These are phyloP conservation scores for Azemiops feae DNA, from an alignment of 2,113 vertebrate genomes.

Conservation along the genomic window DNA sequence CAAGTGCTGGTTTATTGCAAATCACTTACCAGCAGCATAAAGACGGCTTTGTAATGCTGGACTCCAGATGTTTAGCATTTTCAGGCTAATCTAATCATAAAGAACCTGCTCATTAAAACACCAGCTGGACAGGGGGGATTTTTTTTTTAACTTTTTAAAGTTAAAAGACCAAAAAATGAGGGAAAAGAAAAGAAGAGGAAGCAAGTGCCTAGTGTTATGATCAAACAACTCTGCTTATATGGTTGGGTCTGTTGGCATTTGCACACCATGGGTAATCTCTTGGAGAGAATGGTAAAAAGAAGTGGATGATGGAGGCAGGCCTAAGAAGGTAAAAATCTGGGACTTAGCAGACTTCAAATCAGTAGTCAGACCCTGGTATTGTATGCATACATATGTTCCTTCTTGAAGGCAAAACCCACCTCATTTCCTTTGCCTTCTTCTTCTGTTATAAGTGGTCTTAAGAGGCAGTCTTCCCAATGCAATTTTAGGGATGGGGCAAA, in stretches of 20 bases:
- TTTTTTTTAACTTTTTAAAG: background rate
- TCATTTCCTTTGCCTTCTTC: background rate
- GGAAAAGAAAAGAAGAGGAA: background rate
- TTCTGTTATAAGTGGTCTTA: background rate
- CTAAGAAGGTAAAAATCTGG: background rate
- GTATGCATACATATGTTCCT: background rate
- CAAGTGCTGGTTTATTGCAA: slow-evolving; percentile 53
- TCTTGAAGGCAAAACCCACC: background rate
- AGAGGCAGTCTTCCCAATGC: background rate
- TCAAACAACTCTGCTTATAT: background rate
- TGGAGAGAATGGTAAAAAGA: background rate
- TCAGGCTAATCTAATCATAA: slow-evolving; percentile 17
- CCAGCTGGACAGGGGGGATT: slow-evolving; percentile 33
- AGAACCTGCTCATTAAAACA: slow-evolving; percentile 53
- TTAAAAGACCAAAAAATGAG: background rate
- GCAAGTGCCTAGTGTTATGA: background rate
- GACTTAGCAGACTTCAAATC: background rate
- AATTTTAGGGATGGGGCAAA: background rate
- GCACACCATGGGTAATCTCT: background rate
- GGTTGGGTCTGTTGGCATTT: background rate
- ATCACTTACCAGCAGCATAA: slow-evolving; percentile 57
- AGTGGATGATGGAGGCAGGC: background rate
- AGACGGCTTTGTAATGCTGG: slow-evolving; percentile 59
- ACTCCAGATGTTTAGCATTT: slow-evolving; percentile 72
- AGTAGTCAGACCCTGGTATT: background rate